These are phyloP conservation scores for Callipepla squamata DNA, from an alignment of 2,113 vertebrate genomes.

Conservation along the genomic window DNA sequence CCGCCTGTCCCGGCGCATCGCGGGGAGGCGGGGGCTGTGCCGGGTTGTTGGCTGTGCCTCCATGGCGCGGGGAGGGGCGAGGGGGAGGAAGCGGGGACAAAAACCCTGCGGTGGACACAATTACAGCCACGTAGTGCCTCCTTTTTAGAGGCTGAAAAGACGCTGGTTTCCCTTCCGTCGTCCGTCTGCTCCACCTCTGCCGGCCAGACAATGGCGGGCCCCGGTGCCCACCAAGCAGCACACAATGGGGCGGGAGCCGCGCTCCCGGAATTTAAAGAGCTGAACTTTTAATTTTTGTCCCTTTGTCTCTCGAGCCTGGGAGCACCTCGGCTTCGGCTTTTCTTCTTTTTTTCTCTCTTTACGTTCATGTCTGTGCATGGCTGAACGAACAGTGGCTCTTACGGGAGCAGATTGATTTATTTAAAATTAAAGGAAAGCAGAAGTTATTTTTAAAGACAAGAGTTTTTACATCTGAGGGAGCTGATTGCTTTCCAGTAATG, in stretches of 20 bases:
- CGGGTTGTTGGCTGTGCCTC: background rate
- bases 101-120: slow-evolving; percentile 20
- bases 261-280: background rate
- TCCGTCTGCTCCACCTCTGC: slow-evolving; percentile 9
- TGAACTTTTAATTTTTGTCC: slow-evolving; percentile 37
- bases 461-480: slow-evolving; percentile 5
- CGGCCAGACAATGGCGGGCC: slow-evolving; percentile 11
- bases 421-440: slow-evolving; percentile 59
- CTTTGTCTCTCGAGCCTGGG: slow-evolving; percentile 25
- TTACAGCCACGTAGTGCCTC: background rate
- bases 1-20: background rate
- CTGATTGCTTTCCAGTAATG: slow-evolving; percentile 33
- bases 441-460: slow-evolving; percentile 42
- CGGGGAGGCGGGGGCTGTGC: background rate
- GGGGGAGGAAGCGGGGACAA: slow-evolving; percentile 48
- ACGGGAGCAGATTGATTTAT: slow-evolving; percentile 40
- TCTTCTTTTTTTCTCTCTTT: slow-evolving; percentile 14
- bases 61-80: background rate
- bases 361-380: background rate
- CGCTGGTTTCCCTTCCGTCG: slow-evolving; percentile 30
- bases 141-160: slow-evolving; percentile 57
- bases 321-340: background rate
- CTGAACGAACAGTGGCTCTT: slow-evolving; percentile 23
- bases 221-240: slow-evolving; percentile 35
- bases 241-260: background rate